phyloP scores from a whole-genome alignment of 2,888 invertebrate genomes.

The Vanessa cardui region DNA sequence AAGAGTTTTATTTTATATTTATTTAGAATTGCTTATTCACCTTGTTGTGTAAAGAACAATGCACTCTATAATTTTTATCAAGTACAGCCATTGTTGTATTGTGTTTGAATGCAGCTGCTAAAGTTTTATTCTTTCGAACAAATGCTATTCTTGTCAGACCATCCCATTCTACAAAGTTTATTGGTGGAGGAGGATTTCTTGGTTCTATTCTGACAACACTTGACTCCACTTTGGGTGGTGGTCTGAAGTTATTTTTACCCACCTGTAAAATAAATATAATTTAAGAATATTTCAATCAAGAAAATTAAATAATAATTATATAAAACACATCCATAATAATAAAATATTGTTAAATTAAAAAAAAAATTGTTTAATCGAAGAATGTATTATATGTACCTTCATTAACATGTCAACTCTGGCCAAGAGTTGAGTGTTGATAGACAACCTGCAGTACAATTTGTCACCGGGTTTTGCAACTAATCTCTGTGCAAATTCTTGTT shows the following conservation, averaged over 20 bases:
- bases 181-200: slow-evolving; percentile 97
- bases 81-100: slow-evolving; percentile 91
- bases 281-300: background rate
- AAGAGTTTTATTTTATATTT: too few relatives aligned
- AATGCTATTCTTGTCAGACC: slow-evolving; percentile 97
- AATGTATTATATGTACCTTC: slow-evolving; percentile 85
- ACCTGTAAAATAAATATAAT: slow-evolving; percentile 81
- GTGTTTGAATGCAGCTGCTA: slow-evolving; percentile 94
- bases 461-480: slow-evolving; percentile 98
- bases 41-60: slow-evolving; percentile 93
- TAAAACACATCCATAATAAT: too few relatives aligned
- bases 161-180: slow-evolving; percentile 99
- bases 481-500: slow-evolving; percentile 98
- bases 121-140: slow-evolving; percentile 97
- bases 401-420: slow-evolving; percentile 97
- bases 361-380: slow-evolving; percentile 14
- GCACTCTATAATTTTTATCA: slow-evolving; percentile 94
- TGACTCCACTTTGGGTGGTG: slow-evolving; percentile 99
- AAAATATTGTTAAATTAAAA: too few relatives aligned
- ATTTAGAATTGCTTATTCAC: slow-evolving; percentile 45
- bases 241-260: slow-evolving; percentile 98
- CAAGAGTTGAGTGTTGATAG: slow-evolving; percentile 97
- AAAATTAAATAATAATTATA: too few relatives aligned
- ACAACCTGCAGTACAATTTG: slow-evolving; percentile 97
- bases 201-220: slow-evolving; percentile 99